A percentile compares a stretch with the other conserved stretches of the same genome.
Evolutionary conservation across 2,888 invertebrate genomes (phyloP).

Genomic region (Plusia festucae): DNA sequence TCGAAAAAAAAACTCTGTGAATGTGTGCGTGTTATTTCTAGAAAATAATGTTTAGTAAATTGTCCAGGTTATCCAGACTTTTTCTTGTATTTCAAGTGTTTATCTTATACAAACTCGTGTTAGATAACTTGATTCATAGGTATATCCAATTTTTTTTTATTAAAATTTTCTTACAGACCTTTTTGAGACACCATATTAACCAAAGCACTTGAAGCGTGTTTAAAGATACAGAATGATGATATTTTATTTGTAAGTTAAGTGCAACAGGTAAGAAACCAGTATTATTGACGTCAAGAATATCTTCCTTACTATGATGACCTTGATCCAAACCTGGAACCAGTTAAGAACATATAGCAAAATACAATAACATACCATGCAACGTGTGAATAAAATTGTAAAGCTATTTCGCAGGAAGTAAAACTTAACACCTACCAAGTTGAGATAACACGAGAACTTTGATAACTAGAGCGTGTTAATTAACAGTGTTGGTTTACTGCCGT

Average conservation of each 20-base stretch:
- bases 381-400: neutral
- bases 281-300: neutral
- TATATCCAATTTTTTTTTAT: too few relatives aligned
- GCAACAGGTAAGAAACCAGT: neutral
- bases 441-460: conserved; percentile 1
- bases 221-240: neutral
- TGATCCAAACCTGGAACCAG: neutral
- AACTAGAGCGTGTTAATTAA: conserved; percentile 3
- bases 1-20: neutral
- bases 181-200: neutral
- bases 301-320: neutral
- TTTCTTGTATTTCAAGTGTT: too few relatives aligned
- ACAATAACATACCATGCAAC: neutral
- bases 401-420: neutral
- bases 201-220: conserved; percentile 8
- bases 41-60: too few relatives aligned
- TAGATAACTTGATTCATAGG: too few relatives aligned
- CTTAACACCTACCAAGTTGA: neutral
- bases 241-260: neutral
- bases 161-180: too few relatives aligned
- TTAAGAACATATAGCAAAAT: too few relatives aligned
- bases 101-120: too few relatives aligned
- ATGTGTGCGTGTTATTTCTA: too few relatives aligned
- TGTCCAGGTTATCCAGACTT: too few relatives aligned
- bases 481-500: conserved; percentile 1